A percentile compares a stretch with the other conserved stretches of the same genome.
Conservation (phyloP, 92 coral and sea anemone genomes). For the Epizoanthus rinbou region DNA sequence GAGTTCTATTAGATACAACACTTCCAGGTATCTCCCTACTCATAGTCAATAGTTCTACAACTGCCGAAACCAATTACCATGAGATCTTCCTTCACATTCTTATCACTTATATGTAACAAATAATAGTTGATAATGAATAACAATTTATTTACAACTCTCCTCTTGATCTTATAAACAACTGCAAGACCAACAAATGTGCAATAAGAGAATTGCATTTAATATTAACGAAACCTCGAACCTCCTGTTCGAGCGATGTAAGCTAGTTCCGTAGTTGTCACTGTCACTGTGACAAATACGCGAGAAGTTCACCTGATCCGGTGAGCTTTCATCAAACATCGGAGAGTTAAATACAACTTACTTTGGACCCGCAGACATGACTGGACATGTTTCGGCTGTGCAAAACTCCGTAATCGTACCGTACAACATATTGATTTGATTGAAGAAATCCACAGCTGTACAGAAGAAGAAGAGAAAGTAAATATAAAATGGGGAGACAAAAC, state of each 20-base stretch:
- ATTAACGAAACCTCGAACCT: neutral
- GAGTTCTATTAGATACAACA: no score
- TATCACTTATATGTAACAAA: no score
- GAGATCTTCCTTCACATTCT: no score
- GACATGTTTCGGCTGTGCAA: slow-evolving; percentile 88
- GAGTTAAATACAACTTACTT: slow-evolving; percentile 70
- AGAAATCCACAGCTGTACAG: slow-evolving; percentile 97
- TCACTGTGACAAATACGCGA: neutral
- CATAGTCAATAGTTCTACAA: no score
- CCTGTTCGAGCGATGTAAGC: slow-evolving; percentile 1
- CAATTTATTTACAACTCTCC: no score
- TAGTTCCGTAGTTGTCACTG: no score
- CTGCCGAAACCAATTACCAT: no score
- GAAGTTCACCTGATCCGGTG: neutral
- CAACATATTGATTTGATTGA: slow-evolving; percentile 98
- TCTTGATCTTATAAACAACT: neutral
- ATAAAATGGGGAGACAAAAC: neutral
- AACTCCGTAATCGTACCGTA: slow-evolving; percentile 99
- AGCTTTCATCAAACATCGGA: neutral
- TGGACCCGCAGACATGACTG: slow-evolving; percentile 99
- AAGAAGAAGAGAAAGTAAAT: slow-evolving; percentile 29
- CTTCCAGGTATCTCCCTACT: no score
- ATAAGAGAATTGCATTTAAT: neutral
- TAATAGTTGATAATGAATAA: no score
- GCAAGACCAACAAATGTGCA: neutral